Conservation (phyloP, 2,888 invertebrate genomes). For the Carcina quercana region DNA sequence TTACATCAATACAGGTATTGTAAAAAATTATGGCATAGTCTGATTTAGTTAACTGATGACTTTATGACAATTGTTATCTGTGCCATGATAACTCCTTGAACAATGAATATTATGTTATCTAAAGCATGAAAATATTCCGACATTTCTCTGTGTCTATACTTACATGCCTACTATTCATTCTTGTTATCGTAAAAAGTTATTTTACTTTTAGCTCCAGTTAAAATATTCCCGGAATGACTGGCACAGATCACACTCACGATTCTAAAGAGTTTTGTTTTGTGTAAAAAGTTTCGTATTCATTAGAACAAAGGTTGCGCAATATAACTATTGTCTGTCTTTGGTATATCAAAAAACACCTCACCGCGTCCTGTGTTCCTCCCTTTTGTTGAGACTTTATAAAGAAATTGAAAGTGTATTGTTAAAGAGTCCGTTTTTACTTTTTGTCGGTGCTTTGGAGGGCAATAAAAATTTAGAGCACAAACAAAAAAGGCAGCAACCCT, state of each 20-base stretch:
- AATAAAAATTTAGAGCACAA: constrained; percentile 67
- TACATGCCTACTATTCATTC: constrained; percentile 21
- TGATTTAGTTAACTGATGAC: no score
- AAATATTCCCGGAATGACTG: constrained; percentile 40
- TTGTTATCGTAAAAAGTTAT: constrained; percentile 32
- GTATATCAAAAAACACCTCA: constrained; percentile 67
- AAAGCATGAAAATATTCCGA: constrained; percentile 25
- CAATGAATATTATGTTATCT: no score
- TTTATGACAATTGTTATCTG: no score
- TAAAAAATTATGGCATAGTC: no score
- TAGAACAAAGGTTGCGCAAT: constrained; percentile 51
- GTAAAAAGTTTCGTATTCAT: constrained; percentile 36
- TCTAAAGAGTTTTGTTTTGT: constrained; percentile 8
- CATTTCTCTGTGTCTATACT: no score
- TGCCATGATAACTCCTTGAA: constrained; percentile 11
- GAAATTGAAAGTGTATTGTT: constrained; percentile 72
- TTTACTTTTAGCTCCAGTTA: constrained; percentile 23
- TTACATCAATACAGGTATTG: no score
- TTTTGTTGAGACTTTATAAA: constrained; percentile 58
- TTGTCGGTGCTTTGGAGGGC: constrained; percentile 46
- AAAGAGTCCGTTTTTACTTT: constrained; percentile 38
- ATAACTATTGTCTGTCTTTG: constrained; percentile 52
- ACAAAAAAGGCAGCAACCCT: constrained; percentile 57
- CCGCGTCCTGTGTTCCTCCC: constrained; percentile 29
- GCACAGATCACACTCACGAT: constrained; percentile 24